Percentiles rank a stretch among this genome's conserved stretches.
Conservation (phyloP, 1,140 invertebrate genomes). For the Lordiphosa stackelbergi region DNA sequence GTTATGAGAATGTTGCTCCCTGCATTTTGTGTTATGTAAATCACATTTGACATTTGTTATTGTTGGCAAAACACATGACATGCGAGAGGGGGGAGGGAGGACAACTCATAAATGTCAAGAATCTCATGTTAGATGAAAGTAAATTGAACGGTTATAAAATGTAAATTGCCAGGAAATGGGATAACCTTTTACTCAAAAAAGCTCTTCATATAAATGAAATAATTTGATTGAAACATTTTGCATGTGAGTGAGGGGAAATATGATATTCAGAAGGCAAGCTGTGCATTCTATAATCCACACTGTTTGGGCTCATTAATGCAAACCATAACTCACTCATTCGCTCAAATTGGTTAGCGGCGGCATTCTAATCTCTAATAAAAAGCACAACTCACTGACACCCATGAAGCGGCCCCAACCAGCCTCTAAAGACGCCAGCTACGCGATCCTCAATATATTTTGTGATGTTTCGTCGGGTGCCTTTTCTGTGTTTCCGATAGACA, state of each 20-base stretch:
- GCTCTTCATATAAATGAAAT: constrained; percentile 15
- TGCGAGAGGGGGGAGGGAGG: constrained; percentile 1
- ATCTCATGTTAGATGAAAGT: constrained; percentile 35
- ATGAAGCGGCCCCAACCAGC: background rate
- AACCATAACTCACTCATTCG: constrained; percentile 48
- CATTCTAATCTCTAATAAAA: constrained; percentile 65
- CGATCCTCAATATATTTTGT: constrained; percentile 22
- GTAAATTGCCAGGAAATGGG: constrained; percentile 20
- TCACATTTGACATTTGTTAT: constrained; percentile 55
- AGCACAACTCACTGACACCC: constrained; percentile 47
- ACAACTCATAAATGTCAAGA: constrained; percentile 57
- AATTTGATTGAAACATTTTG: constrained; percentile 7
- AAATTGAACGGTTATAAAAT: constrained; percentile 40
- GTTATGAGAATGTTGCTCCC: constrained; percentile 20
- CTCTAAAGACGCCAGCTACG: constrained; percentile 14
- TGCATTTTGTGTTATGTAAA: constrained; percentile 43
- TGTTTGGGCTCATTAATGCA: constrained; percentile 54
- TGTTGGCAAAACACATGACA: constrained; percentile 21
- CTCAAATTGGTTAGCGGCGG: constrained; percentile 32
- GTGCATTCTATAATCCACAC: constrained; percentile 4
- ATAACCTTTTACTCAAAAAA: background rate
- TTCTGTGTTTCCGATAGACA: constrained; percentile 50
- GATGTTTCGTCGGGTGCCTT: constrained; percentile 25
- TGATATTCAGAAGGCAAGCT: background rate
- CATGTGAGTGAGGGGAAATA: background rate